Conservation (phyloP, 2,888 invertebrate genomes). For the Neoaliturus tenellus region DNA sequence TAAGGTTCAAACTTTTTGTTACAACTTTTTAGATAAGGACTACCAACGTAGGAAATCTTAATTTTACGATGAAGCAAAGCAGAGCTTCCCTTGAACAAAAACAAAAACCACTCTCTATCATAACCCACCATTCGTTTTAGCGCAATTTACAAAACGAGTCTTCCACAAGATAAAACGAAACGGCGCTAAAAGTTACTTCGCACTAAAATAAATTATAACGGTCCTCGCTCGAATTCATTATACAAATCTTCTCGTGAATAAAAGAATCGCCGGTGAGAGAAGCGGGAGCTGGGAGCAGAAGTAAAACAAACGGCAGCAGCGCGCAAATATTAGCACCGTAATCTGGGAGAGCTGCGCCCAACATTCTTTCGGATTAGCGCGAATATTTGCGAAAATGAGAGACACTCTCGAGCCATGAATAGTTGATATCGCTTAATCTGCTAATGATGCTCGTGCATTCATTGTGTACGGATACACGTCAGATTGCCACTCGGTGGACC, state of each 20-base stretch:
- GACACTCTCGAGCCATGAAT: slow-evolving; percentile 16
- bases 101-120: not conserved
- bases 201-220: slow-evolving; percentile 43
- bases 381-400: slow-evolving; percentile 32
- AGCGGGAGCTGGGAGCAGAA: not conserved
- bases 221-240: slow-evolving; percentile 35
- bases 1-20: too few relatives aligned
- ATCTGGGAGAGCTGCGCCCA: slow-evolving; percentile 33
- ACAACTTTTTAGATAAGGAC: too few relatives aligned
- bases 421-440: slow-evolving; percentile 6
- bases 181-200: slow-evolving; percentile 24
- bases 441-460: not conserved
- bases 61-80: too few relatives aligned
- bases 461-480: not conserved
- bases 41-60: too few relatives aligned
- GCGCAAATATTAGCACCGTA: slow-evolving; percentile 45
- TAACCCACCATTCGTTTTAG: not conserved
- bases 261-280: slow-evolving; percentile 32
- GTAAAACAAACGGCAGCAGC: slow-evolving; percentile 47
- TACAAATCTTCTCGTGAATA: slow-evolving; percentile 39
- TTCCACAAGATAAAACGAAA: not conserved
- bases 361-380: slow-evolving; percentile 42
- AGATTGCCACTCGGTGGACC: too few relatives aligned
- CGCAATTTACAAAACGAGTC: not conserved
- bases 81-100: too few relatives aligned